These are phyloP conservation scores for Polymixis flavicincta DNA, from an alignment of 2,888 invertebrate genomes.

Conservation along the genomic window DNA sequence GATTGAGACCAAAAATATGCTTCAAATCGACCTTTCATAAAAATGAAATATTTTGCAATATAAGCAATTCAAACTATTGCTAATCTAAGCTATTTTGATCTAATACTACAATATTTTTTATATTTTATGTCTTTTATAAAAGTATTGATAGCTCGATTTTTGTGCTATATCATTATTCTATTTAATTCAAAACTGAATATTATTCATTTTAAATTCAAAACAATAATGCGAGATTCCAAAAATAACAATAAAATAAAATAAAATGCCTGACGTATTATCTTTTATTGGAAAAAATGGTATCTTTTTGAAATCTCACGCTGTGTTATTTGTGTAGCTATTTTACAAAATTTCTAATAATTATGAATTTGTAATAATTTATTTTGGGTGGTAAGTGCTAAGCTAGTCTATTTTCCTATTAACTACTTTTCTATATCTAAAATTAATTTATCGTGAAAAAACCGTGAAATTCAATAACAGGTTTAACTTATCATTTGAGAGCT, in stretches of 20 bases:
- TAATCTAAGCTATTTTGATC: conserved; percentile 58
- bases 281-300: conserved; percentile 13
- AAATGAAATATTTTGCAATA: conserved; percentile 37
- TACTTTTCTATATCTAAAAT: conserved; percentile 65
- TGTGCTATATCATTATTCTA: conserved; percentile 32
- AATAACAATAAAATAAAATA: conserved; percentile 22
- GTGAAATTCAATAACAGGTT: conserved; percentile 41
- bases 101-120: conserved; percentile 46
- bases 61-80: conserved; percentile 54
- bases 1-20: neutral
- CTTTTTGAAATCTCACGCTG: conserved; percentile 52
- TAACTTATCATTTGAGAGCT: conserved; percentile 35
- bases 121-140: conserved; percentile 19
- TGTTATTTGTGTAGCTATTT: conserved; percentile 27
- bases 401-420: conserved; percentile 61
- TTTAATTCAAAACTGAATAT: conserved; percentile 26
- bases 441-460: conserved; percentile 47
- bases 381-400: conserved; percentile 55
- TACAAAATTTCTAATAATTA: conserved; percentile 39
- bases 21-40: conserved; percentile 36
- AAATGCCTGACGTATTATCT: conserved; percentile 15
- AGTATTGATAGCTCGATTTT: conserved; percentile 18
- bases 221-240: conserved; percentile 58
- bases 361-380: conserved; percentile 16
- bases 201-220: conserved; percentile 18